Evolutionary conservation across 1,140 invertebrate genomes (phyloP), one percentile per base, ranked within the genome.

Genomic region (Trichogramma pretiosum): DNA sequence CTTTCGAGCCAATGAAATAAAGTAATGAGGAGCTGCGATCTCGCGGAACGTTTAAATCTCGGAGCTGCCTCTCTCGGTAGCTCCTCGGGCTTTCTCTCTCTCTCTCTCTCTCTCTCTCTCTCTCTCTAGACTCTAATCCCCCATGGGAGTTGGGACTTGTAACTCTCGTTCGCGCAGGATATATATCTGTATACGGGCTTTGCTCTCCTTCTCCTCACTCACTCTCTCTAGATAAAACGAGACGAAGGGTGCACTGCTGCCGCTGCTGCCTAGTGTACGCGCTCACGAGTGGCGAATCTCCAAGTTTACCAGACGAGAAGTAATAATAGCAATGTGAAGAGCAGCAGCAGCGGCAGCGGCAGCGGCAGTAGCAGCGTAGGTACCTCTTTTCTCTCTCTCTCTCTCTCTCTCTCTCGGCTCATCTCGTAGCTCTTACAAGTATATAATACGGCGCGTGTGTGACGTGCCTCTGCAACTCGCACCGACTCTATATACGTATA

Each of bases 281-380:
- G n/a, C n/a, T n/a, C n/a, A n/a, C 11, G 8, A 47, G 45, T 30
- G n/a, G 16, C 10, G 30, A 47, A 47, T 33, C 45, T 47, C 46
- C 21, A 35, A 41, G 46, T 48, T 40, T 41, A 48, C 38, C 38
- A 48, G 46, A 48, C 46, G 46, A 48, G 46, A 48, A 48, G 46
- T 48, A 48, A 48, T 48, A 48, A 48, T 48, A 48, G 46, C 46
- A 2, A 14, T 16, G n/a, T 16, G n/a, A 14, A 5, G n/a, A n/a
- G n/a, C n/a, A n/a, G n/a, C n/a, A n/a, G n/a, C n/a, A n/a, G n/a
- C n/a, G n/a, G 21, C 10, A 22, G 34, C 21, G 28, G 34, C 5
- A 16, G 21, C 10, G 30, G 34, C 21, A 22, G 34, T 5, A 16
- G 30, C 9, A 28, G 24, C 24, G 36, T 28, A 30, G 11, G 17